Evolutionary conservation across 2,113 vertebrate species (phyloP).

Genomic region (Tragelaphus buxtoni): DNA sequence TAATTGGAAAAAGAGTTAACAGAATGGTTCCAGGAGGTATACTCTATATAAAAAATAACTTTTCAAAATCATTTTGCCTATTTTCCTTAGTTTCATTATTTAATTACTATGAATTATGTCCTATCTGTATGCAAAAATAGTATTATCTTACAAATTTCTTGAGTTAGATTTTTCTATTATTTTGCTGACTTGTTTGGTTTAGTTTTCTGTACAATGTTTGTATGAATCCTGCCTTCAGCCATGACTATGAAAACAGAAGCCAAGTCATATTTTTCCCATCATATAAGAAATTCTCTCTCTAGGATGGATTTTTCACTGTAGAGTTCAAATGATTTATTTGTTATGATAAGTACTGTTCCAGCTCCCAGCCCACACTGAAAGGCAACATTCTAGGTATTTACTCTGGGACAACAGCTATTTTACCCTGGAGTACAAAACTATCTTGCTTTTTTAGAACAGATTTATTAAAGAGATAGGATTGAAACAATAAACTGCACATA

Average conservation of each 20-base stretch:
- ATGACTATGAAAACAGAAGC: background rate
- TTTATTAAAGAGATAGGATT: background rate
- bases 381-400: background rate
- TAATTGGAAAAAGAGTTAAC: background rate
- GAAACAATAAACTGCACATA: background rate
- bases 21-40: background rate
- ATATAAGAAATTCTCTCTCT: background rate
- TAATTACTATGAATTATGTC: background rate
- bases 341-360: background rate
- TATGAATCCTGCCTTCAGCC: background rate
- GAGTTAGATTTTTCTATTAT: background rate
- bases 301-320: background rate
- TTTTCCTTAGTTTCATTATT: slow-evolving; percentile 1
- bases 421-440: background rate
- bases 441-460: background rate
- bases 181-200: background rate
- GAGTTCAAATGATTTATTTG: background rate
- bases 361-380: background rate
- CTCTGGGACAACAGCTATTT: background rate
- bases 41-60: background rate
- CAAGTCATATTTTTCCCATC: background rate
- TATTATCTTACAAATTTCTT: background rate
- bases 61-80: background rate
- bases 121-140: background rate
- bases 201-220: background rate